phyloP scores from a whole-genome alignment of 2,797 vertebrate genomes.

The Mus spretus region DNA sequence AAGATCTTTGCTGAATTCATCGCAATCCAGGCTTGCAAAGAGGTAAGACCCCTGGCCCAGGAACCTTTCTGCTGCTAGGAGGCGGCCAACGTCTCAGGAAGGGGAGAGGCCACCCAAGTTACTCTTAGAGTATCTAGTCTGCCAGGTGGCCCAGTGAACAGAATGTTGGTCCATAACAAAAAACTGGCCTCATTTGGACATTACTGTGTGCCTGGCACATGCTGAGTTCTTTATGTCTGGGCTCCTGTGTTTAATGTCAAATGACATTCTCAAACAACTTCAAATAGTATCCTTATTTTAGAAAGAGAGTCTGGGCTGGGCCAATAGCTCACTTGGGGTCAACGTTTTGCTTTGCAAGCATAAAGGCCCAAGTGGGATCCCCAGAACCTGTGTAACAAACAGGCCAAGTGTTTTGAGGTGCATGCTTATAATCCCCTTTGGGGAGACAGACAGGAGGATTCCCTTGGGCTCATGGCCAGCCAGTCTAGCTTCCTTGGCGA shows the following conservation, averaged over 20 bases:
- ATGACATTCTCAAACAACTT: not conserved
- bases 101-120: not conserved
- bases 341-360: not conserved
- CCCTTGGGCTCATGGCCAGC: not conserved
- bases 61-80: not conserved
- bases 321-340: not conserved
- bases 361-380: not conserved
- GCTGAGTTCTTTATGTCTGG: not conserved
- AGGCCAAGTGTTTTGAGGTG: not conserved
- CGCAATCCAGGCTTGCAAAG: slow-evolving; percentile 98
- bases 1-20: slow-evolving; percentile 98
- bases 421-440: not conserved
- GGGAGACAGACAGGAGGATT: not conserved
- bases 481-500: not conserved
- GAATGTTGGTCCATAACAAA: not conserved
- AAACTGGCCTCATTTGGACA: not conserved
- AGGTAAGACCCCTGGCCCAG: slow-evolving; percentile 90
- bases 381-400: not conserved
- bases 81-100: not conserved
- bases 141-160: not conserved
- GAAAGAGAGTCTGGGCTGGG: not conserved
- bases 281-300: slow-evolving; percentile 8
- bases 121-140: rapidly evolving
- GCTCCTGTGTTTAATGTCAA: not conserved
- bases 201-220: rapidly evolving